Percentiles rank a stretch among this genome's conserved stretches.
These are phyloP conservation scores for Mustela lutreola DNA, from an alignment of 2,113 vertebrate genomes.

Conservation along the genomic window DNA sequence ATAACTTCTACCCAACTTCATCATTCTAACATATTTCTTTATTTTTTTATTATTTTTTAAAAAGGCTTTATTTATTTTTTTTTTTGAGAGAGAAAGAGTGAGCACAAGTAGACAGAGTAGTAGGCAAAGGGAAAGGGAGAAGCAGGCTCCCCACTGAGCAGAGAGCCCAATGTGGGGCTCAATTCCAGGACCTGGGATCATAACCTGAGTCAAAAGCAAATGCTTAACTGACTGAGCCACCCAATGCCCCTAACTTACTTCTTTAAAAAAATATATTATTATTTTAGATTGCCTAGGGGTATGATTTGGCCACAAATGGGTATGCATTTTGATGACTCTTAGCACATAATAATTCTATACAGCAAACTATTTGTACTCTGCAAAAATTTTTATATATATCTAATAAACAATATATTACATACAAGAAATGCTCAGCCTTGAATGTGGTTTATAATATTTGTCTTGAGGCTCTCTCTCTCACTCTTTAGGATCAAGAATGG, in stretches of 20 bases:
- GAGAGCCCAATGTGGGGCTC: not conserved
- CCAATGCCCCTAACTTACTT: not conserved
- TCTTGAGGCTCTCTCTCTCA: not conserved
- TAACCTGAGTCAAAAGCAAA: not conserved
- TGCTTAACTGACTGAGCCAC: not conserved
- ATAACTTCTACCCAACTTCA: slow-evolving; percentile 5
- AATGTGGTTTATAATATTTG: not conserved
- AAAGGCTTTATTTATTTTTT: not conserved
- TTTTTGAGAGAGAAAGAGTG: not conserved
- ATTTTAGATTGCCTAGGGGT: slow-evolving; percentile 18
- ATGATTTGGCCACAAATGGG: slow-evolving; percentile 36
- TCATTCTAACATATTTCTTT: slow-evolving; percentile 31
- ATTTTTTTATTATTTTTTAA: not conserved
- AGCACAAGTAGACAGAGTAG: not conserved
- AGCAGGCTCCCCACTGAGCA: not conserved
- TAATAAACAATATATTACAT: not conserved
- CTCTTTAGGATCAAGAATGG: not conserved
- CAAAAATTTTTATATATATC: not conserved
- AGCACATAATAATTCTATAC: not conserved
- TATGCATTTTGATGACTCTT: slow-evolving; percentile 47
- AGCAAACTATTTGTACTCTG: not conserved
- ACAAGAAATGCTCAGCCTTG: not conserved
- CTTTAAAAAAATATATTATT: slow-evolving; percentile 3
- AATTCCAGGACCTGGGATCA: not conserved
- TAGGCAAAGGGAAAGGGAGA: not conserved